phyloP scores from a whole-genome alignment of 2,797 vertebrate genomes.

The Helostoma temminkii region DNA sequence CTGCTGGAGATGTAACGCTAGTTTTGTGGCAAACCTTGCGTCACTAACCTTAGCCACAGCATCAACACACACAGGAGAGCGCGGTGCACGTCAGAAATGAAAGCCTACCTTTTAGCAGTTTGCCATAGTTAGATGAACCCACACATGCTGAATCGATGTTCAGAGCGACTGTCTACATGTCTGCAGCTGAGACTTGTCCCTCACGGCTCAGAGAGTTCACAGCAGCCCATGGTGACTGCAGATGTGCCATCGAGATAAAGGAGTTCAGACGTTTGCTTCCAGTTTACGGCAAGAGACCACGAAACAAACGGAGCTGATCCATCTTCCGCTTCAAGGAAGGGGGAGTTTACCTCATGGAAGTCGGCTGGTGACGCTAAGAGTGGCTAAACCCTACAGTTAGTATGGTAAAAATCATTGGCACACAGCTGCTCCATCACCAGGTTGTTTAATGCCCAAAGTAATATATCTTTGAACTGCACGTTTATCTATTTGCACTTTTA shows the following conservation, averaged over 20 bases:
- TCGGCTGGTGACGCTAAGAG: not conserved
- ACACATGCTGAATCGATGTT: conserved; percentile 16
- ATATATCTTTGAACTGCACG: too few relatives aligned
- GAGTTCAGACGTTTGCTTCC: conserved; percentile 42
- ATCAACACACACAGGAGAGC: conserved; percentile 5
- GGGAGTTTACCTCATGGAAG: conserved; percentile 47
- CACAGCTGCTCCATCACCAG: too few relatives aligned
- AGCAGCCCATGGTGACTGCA: conserved; percentile 27
- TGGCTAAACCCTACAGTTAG: not conserved
- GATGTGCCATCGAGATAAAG: conserved; percentile 39
- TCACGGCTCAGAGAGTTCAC: conserved; percentile 16
- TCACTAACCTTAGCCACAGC: conserved; percentile 10
- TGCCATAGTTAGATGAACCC: conserved; percentile 13
- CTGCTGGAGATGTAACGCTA: conserved; percentile 10
- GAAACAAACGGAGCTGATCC: conserved; percentile 24
- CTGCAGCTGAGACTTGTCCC: not conserved
- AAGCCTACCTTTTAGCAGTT: conserved; percentile 40
- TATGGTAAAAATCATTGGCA: too few relatives aligned
- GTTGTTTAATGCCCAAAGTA: too few relatives aligned
- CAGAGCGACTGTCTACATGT: not conserved
- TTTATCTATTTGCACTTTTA: too few relatives aligned
- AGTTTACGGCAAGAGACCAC: conserved; percentile 60
- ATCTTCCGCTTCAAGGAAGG: conserved; percentile 64
- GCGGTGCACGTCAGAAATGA: not conserved
- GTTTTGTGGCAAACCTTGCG: not conserved